Base-by-base conservation (phyloP, 2,888 invertebrate genomes). In the Morpho helenor region DNA sequence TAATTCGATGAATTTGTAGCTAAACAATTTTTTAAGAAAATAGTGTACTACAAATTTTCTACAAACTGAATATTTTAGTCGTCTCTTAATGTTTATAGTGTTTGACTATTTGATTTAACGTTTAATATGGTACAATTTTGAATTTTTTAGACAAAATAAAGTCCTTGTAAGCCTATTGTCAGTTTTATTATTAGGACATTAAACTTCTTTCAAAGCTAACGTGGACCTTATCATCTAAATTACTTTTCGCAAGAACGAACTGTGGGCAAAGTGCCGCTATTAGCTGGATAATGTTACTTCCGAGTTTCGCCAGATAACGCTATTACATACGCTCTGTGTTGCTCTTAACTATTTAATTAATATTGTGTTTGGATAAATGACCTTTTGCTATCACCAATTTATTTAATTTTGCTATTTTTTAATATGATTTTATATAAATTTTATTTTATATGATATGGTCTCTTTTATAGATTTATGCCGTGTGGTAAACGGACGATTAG, bases 201-300 rank as follows among this genome's bases (percentile, higher is more conserved):
- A 44, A 31, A 44, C 52, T 44, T 43, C 42, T 41, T 51, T 42
- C 16, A 51, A n/a, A 8, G 46, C 39, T 52, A 52, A 53, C 46
- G 45, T 41, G 46, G 53, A 41, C 45, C 46, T 53, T 53, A 53
- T 53, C 53, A 53, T 40, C 53, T 9, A 53, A 53, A 45, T 53
- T 45, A 53, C 53, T 46, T 53, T 46, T 45, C 53, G 46, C 52
- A 47, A 40, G 40, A 40, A 53, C 53, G 53, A 22, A 41, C 53
- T 40, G 53, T 40, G 46, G 46, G 48, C 52, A 48, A 57, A 52
- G 42, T 48, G 47, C 46, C 31, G 52, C 10, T 52, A 52, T 57
- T 57, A 57, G 57, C 51, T 47, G 42, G 47, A 53, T 57, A 57
- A 57, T 57, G 57, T 57, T 47, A 52, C 47, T 57, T 57, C 42